These are phyloP conservation scores for Chiloscyllium plagiosum DNA, from an alignment of 2,113 vertebrate genomes.

Conservation along the genomic window DNA sequence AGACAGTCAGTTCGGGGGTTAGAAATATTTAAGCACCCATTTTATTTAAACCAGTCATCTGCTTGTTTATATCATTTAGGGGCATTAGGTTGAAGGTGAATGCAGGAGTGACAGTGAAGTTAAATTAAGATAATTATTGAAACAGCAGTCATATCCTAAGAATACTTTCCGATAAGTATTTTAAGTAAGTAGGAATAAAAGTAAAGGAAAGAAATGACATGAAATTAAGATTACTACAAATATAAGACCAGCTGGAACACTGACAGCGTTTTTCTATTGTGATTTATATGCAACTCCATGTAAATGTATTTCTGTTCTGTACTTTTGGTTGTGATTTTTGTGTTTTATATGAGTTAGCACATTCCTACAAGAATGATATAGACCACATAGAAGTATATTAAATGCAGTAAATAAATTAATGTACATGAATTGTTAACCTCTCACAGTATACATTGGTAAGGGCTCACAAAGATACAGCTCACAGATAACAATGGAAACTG, in stretches of 20 bases:
- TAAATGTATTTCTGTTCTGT: background rate
- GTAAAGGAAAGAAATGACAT: background rate
- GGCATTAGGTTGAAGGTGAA: no score
- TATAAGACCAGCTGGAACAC: background rate
- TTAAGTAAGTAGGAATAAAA: background rate
- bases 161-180: background rate
- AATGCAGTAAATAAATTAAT: background rate
- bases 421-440: background rate
- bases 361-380: background rate
- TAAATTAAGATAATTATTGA: background rate
- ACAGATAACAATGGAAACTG: background rate
- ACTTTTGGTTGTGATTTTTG: background rate
- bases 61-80: background rate
- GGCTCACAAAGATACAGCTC: background rate
- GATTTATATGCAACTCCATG: background rate
- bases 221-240: background rate
- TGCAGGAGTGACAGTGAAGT: background rate
- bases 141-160: background rate
- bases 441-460: background rate
- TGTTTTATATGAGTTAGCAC: background rate
- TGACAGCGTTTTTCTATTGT: background rate
- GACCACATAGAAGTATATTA: background rate
- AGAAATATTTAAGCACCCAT: background rate
- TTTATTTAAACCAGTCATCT: background rate
- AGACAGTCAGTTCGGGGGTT: no score